A percentile compares a stretch with the other conserved stretches of the same genome.
Evolutionary conservation across 2,113 vertebrate species (phyloP).

Genomic region (Axis porcinus): DNA sequence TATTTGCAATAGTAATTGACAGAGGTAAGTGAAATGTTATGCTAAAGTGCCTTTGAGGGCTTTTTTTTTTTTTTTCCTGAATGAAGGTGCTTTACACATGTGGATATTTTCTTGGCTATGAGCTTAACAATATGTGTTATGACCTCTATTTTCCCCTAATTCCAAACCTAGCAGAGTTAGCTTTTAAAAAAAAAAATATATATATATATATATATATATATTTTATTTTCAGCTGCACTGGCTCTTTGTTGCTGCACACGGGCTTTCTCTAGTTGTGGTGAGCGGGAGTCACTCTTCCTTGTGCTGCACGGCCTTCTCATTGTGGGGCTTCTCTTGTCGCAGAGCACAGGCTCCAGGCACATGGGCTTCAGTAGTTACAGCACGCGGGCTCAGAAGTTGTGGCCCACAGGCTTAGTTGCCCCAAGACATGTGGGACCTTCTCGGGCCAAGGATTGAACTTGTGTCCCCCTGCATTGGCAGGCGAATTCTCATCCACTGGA

Average conservation of each 20-base stretch:
- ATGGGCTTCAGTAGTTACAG: not conserved
- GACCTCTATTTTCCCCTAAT: not conserved
- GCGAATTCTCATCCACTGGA: not conserved
- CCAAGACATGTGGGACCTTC: not conserved
- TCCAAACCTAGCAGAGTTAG: not conserved
- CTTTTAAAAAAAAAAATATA: not conserved
- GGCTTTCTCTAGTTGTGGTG: not conserved
- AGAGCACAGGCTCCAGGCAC: not conserved
- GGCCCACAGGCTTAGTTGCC: not conserved
- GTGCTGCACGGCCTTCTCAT: not conserved
- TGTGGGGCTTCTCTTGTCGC: not conserved
- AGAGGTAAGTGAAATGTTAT: not conserved
- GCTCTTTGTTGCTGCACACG: not conserved
- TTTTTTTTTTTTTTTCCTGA: not conserved
- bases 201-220: not conserved
- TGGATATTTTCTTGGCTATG: not conserved
- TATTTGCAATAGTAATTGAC: not conserved
- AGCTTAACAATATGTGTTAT: not conserved
- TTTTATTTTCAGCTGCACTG: not conserved
- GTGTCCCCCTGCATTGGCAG: not conserved
- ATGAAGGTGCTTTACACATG: not conserved
- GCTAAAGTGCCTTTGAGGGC: not conserved
- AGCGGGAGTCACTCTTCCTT: not conserved
- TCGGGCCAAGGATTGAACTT: not conserved
- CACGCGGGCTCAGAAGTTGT: not conserved